Percentiles rank a stretch among this genome's conserved stretches.
These are phyloP conservation scores for Emydura subglobosa DNA, from an alignment of 2,113 vertebrate species.

Conservation along the genomic window DNA sequence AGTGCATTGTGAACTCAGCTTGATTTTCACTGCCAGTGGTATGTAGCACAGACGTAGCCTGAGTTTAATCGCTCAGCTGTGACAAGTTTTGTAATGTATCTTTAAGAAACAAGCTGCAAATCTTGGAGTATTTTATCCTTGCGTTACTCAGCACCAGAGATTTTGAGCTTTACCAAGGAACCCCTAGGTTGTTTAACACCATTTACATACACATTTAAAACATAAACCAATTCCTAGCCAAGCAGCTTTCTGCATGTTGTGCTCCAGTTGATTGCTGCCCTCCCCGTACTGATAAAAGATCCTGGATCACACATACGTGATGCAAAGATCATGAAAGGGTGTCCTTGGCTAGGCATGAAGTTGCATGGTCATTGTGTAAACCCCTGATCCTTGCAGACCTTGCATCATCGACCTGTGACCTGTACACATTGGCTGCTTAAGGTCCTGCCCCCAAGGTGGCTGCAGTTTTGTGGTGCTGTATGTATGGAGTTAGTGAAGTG, in stretches of 20 bases:
- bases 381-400: rapidly evolving
- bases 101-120: neutral
- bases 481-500: neutral
- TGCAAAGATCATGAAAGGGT: rapidly evolving
- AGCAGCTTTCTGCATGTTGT: neutral
- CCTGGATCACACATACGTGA: neutral
- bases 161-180: neutral
- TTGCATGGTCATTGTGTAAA: neutral
- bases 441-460: neutral
- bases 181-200: neutral
- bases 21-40: too few species aligned
- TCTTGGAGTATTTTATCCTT: neutral
- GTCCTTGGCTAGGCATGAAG: rapidly evolving
- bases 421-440: rapidly evolving
- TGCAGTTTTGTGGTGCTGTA: rapidly evolving
- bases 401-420: neutral
- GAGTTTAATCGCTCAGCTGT: neutral
- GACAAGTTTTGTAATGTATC: neutral
- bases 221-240: rapidly evolving
- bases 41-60: too few species aligned
- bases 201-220: neutral
- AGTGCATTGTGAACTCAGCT: too few species aligned
- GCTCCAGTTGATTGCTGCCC: neutral
- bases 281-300: neutral
- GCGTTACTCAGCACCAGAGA: neutral